A percentile compares a stretch with the other conserved stretches of the same genome.
phyloP scores from a whole-genome alignment of 2,113 vertebrate genomes.

The Gobiocypris rarus region DNA sequence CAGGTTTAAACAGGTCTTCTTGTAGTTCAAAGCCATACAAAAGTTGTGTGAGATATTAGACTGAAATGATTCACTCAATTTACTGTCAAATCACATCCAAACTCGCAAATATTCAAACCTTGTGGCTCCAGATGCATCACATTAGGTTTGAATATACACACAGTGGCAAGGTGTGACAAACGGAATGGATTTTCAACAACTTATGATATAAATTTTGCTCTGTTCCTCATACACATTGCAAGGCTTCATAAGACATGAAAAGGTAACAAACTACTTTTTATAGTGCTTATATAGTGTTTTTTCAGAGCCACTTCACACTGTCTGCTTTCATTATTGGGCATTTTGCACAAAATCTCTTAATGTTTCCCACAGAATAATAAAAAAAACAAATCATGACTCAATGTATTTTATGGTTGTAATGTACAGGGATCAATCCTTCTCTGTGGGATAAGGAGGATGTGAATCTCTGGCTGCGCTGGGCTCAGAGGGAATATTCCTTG shows the following conservation, averaged over 20 bases:
- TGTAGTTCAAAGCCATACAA: neutral
- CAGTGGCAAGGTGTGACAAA: neutral
- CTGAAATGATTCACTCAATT: neutral
- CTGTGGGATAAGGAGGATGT: conserved; percentile 93
- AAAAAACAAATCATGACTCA: neutral
- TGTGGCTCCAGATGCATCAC: too few species aligned
- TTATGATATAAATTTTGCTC: neutral
- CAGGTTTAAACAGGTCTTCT: too few species aligned
- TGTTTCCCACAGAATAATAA: too few species aligned
- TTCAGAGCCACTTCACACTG: neutral
- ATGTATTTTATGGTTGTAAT: neutral
- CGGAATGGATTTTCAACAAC: neutral
- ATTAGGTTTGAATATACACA: too few species aligned
- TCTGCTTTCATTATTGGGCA: neutral
- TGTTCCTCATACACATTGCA: neutral
- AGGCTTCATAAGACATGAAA: neutral
- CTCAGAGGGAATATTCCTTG: conserved; percentile 87
- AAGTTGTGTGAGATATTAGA: neutral
- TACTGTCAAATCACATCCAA: neutral
- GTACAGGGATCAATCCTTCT: conserved; percentile 87
- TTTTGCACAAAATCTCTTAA: neutral
- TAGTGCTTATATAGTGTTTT: neutral
- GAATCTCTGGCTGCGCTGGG: conserved; percentile 90
- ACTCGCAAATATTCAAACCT: neutral
- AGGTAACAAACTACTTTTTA: neutral